Conservation (phyloP, 2,113 vertebrate genomes). For the Scophthalmus maximus region DNA sequence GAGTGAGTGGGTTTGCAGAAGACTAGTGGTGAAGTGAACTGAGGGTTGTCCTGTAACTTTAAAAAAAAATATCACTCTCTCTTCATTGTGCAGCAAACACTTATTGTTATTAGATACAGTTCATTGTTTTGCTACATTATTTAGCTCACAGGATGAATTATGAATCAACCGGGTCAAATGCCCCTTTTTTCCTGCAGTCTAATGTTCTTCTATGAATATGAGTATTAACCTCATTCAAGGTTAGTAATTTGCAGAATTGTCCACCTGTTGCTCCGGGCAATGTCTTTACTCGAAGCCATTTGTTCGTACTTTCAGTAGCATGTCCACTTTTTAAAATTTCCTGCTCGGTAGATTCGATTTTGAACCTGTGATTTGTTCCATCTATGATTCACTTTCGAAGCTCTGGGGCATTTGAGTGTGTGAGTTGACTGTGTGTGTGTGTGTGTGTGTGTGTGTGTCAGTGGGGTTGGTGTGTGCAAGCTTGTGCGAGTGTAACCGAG, state of each 20-base stretch:
- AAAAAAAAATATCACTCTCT: too few species aligned
- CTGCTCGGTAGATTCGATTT: slow-evolving; percentile 49
- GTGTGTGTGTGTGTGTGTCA: neutral
- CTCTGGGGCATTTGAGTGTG: slow-evolving; percentile 21
- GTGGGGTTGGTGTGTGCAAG: neutral
- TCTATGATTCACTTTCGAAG: slow-evolving; percentile 40
- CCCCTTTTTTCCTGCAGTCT: neutral
- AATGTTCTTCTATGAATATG: slow-evolving; percentile 32
- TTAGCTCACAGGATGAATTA: slow-evolving; percentile 41
- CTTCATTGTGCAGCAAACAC: too few species aligned
- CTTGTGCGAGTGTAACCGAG: neutral
- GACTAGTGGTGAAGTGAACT: too few species aligned
- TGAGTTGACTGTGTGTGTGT: neutral
- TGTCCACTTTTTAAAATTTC: slow-evolving; percentile 48
- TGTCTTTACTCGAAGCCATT: slow-evolving; percentile 6
- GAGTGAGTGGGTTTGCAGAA: too few species aligned
- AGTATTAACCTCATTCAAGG: slow-evolving; percentile 21
- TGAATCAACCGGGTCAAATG: slow-evolving; percentile 22
- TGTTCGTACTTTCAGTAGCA: slow-evolving; percentile 4
- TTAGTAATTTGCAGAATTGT: slow-evolving; percentile 14
- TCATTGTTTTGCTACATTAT: neutral
- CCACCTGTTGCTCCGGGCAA: slow-evolving; percentile 34
- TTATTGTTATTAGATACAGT: too few species aligned
- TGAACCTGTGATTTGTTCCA: slow-evolving; percentile 39
- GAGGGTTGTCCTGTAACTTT: too few species aligned